Base-by-base conservation (phyloP, 2,888 invertebrate genomes). In the Saturnia japonica region DNA sequence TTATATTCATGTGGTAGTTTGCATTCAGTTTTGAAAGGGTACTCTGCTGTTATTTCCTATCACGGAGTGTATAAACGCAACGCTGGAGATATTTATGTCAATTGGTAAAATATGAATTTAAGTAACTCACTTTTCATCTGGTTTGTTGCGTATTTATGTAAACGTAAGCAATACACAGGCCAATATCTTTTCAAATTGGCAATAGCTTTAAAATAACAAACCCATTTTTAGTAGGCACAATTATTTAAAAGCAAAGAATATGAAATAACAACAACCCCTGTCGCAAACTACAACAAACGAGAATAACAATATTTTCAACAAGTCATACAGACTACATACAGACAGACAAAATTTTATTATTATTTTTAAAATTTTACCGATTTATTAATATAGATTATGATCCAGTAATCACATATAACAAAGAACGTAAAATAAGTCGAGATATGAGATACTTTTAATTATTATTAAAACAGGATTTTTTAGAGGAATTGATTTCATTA, bases 1-100 rank as follows among this genome's bases (percentile, higher is more conserved):
- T 82, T 80, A 75, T 78, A 82, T 81, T 81, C 77, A 81, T 79
- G 76, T 69, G 74, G 80, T 73, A 75, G 78, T 78, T 82, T 79
- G 73, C 79, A 78, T 78, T 80, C 78, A 74, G 71, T 62, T 74
- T 79, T 76, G 77, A 76, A 79, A 77, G 73, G 57, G 74, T 74
- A 78, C 73, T 78, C 74, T 73, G 76, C 74, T 76, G 74, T 76
- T 82, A 78, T 78, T 78, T 77, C 76, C 76, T 79, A 74, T 73
- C 75, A 74, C 64, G 73, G 73, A 79, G 78, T 75, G 81, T 67
- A 72, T 73, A 72, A 77, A 75, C 12, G 47, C 67, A 67, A 25
- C 14, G 74, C 68, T 8, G 71, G 75, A 76, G 80, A 77, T 79
- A 75, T 76, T 72, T 79, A 75, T 60, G 14, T 28, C 28, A 60